Base-by-base conservation (phyloP, 2,797 vertebrate genomes). In the Anisognathus igniventris region DNA sequence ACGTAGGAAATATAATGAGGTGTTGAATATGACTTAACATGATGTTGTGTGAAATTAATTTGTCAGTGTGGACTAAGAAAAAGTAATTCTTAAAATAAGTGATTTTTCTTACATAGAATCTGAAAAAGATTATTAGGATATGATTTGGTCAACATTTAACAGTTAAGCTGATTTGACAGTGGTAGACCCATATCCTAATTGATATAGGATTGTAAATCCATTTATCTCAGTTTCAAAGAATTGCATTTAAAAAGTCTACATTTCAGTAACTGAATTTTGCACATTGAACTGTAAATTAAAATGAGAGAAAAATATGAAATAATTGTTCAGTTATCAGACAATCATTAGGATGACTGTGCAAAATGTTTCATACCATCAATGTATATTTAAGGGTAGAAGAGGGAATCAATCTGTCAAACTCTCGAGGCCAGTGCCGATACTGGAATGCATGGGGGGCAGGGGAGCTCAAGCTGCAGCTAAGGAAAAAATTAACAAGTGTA, bases 371-470 rank as follows among this genome's bases (percentile, higher is more conserved):
- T 58, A 35, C 39, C 6, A 13, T 56, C 7, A 20, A 5, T 50
- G 18, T 50, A 4, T 51, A 28, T 22, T 56, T 23, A 45, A 28
- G 18, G 48, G 12, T 4, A 72, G 54, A 53, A 80, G 51, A 60
- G 4, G 4, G 2, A 67, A 71, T 50, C 18, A 33, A 40, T 74
- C 22, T 56, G 7, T 57, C 19, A 71, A 61, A 37, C 3, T 28
- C 3, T 57, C 24, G 35, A 80, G 37, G 35, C 7, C 40, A 58
- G 21, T 33, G 45, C 3, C 6, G 37, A 35, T 18, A 31, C 17
- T 42, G 19, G 14, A 86, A 74, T 27, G 7, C 15, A 11, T 9
- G 2, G 4, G 2, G 3, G 5, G 1, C 9, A 45, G 24, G 45
- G 12, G 4, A 56, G 14, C 5, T 61, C 35, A 57, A 25, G n/a